These are phyloP conservation scores for Melanerpes formicivorus DNA, from an alignment of 2,113 vertebrate genomes.

Conservation along the genomic window DNA sequence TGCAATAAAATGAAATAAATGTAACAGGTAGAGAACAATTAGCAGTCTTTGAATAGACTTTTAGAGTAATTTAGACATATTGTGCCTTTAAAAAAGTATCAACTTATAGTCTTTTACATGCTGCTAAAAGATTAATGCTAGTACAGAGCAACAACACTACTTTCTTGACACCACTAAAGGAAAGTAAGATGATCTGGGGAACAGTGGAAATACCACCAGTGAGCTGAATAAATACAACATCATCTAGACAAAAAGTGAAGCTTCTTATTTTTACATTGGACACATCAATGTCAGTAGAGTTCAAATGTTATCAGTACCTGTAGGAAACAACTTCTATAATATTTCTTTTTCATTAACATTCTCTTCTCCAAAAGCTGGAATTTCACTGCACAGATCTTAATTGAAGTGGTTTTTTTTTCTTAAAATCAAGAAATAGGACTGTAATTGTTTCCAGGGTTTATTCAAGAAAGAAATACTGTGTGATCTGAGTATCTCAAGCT, in stretches of 20 bases:
- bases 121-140: background rate
- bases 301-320: background rate
- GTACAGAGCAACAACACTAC: background rate
- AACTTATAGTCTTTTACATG: background rate
- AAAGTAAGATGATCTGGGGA: background rate
- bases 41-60: background rate
- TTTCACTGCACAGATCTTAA: background rate
- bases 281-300: background rate
- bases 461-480: background rate
- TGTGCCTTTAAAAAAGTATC: background rate
- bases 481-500: background rate
- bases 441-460: background rate
- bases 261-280: background rate
- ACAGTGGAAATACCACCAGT: background rate
- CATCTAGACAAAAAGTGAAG: background rate
- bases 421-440: background rate
- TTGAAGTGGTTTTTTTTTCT: background rate
- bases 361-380: fast-evolving
- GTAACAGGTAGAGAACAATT: background rate
- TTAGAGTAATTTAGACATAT: background rate
- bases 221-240: background rate
- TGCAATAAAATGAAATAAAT: background rate
- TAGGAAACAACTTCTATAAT: background rate
- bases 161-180: background rate
- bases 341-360: background rate